Evolutionary conservation across 2,888 invertebrate species (phyloP), one percentile per base, ranked within the genome.

Genomic region (Eupeodes luniger): DNA sequence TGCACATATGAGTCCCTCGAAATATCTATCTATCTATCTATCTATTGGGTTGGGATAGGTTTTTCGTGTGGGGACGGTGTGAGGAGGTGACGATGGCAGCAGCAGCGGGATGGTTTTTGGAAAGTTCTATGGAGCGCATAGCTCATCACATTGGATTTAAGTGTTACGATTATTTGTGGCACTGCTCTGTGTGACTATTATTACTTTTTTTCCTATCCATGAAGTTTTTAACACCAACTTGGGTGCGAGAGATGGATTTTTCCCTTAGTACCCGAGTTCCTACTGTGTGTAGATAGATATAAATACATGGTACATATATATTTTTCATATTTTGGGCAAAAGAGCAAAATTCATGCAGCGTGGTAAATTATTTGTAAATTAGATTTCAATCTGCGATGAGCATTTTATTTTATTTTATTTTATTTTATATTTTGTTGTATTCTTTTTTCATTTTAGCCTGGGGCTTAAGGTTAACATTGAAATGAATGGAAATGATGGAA

Each of bases 111-210:
- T 67, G 74, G 5, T 27, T 12, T 47, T n/a, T 53, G 19, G 55
- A 14, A 78, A 72, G 72, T 72, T 72, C 64, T 76, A 59, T 74
- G 53, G 66, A 55, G 59, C 72, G 64, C 86, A 80, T 81, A 87
- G 72, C 84, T 87, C 87, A 87, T 87, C 87, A 87, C 87, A 84
- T 87, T 80, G 87, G 84, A 80, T 81, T 87, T 84, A 84, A 87
- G 80, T 77, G 87, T 84, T 77, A 80, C 72, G 87, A 83, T 87
- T 84, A 84, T 87, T 72, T 69, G 78, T 81, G 72, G 69, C 40
- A 34, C 55, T 16, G 19, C 51, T 81, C 62, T 64, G 36, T 66
- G 59, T 78, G 36, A 53, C 53, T 78, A 70, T 62, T 57, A 40
- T 11, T 27, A 1, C 19, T 70, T 72, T 49, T 82, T 79, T 76